Conservation (phyloP, 2,113 vertebrate genomes). For the Dicerorhinus sumatrensis region DNA sequence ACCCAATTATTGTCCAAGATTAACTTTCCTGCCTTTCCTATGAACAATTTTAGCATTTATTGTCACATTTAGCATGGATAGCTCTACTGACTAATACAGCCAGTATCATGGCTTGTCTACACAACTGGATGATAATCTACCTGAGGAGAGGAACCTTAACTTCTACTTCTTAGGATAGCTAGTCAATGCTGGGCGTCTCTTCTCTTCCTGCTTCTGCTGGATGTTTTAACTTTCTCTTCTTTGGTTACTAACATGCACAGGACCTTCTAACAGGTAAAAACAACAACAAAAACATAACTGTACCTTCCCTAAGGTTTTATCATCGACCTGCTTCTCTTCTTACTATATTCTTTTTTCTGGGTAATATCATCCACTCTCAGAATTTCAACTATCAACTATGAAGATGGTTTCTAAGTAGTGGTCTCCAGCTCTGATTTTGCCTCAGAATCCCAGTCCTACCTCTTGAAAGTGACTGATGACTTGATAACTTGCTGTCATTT, state of each 20-base stretch:
- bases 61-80: neutral
- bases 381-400: neutral
- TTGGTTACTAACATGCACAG: neutral
- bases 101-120: neutral
- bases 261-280: neutral
- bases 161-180: neutral
- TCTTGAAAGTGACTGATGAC: constrained; percentile 33
- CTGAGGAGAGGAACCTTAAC: neutral
- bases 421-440: constrained; percentile 5
- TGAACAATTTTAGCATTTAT: neutral
- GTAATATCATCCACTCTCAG: neutral
- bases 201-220: neutral
- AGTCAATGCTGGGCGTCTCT: neutral
- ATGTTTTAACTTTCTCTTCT: constrained; percentile 1
- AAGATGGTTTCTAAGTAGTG: neutral
- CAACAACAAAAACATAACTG: neutral
- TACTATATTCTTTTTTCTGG: neutral
- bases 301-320: neutral
- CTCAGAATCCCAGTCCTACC: neutral
- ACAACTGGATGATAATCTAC: neutral
- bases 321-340: neutral
- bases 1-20: neutral
- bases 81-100: neutral
- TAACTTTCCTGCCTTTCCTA: neutral
- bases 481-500: neutral